These are phyloP conservation scores for Cephus rjabovi DNA, from an alignment of 2,888 invertebrate species.

Conservation along the genomic window DNA sequence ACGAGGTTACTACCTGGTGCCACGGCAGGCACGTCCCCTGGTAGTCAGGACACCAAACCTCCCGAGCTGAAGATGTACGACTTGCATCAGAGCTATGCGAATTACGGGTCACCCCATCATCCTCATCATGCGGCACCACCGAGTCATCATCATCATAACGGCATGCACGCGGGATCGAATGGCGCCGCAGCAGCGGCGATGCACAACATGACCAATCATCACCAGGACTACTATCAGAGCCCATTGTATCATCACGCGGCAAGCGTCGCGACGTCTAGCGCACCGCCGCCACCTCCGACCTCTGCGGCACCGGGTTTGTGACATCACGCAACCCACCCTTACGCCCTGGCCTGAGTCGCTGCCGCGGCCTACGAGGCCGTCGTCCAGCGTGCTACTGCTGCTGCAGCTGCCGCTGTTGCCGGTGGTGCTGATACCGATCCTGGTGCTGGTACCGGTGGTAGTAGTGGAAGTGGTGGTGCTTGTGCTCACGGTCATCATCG, in stretches of 20 bases:
- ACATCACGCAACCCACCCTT: slow-evolving; percentile 74
- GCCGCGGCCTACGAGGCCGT: slow-evolving; percentile 26
- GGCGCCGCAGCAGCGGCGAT: slow-evolving; percentile 62
- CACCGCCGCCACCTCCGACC: slow-evolving; percentile 68
- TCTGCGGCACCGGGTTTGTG: slow-evolving; percentile 85
- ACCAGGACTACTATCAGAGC: slow-evolving; percentile 80
- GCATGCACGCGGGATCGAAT: slow-evolving; percentile 72
- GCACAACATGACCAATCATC: slow-evolving; percentile 56
- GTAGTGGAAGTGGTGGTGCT: slow-evolving; percentile 25
- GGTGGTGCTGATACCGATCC: slow-evolving; percentile 54
- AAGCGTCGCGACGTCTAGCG: slow-evolving; percentile 51
- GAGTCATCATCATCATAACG: slow-evolving; percentile 70
- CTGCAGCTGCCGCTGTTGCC: slow-evolving; percentile 51
- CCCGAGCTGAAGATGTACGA: slow-evolving; percentile 94
- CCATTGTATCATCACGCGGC: slow-evolving; percentile 75
- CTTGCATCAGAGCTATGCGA: slow-evolving; percentile 71
- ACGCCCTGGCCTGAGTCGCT: slow-evolving; percentile 84
- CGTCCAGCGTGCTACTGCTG: too few species aligned
- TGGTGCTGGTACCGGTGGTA: slow-evolving; percentile 57
- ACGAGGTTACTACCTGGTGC: slow-evolving; percentile 90
- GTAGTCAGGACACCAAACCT: slow-evolving; percentile 59
- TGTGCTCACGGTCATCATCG: slow-evolving; percentile 27
- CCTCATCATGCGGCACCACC: slow-evolving; percentile 70
- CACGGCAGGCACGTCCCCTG: slow-evolving; percentile 73
- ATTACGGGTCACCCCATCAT: slow-evolving; percentile 73